Percentiles rank a stretch among this genome's conserved stretches.
phyloP scores from a whole-genome alignment of 2,113 vertebrate genomes.

The Zingel zingel region DNA sequence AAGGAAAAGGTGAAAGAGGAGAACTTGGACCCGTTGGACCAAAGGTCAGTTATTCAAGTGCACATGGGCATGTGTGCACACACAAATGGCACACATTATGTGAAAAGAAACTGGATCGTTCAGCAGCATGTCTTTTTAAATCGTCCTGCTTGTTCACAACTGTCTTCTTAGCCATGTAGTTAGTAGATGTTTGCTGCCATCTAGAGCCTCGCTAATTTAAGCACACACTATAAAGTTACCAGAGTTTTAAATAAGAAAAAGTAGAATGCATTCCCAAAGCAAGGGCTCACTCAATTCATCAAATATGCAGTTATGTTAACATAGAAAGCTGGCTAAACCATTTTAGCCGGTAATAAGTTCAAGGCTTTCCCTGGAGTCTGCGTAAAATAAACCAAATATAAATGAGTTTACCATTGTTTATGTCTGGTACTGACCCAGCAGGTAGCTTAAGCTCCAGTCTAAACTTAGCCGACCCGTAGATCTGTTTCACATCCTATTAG shows the following conservation, averaged over 20 bases:
- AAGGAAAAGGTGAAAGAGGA: conserved; percentile 93
- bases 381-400: conserved; percentile 52
- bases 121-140: not conserved
- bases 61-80: not conserved
- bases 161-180: not conserved
- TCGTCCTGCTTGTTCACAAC: not conserved
- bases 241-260: not conserved
- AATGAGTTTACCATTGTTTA: conserved; percentile 71
- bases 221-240: not conserved
- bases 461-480: conserved; percentile 59
- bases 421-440: conserved; percentile 66
- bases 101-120: not conserved
- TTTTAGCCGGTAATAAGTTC: conserved; percentile 38
- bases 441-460: conserved; percentile 71
- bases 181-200: conserved; percentile 65
- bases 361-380: conserved; percentile 41
- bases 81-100: not conserved
- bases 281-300: conserved; percentile 12
- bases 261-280: conserved; percentile 3
- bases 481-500: conserved; percentile 62
- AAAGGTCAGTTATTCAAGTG: conserved; percentile 87
- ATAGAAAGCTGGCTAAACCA: conserved; percentile 49
- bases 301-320: conserved; percentile 19
- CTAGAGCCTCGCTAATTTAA: conserved; percentile 48
- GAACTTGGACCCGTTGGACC: conserved; percentile 88